Evolutionary conservation across 2,797 vertebrate genomes (phyloP).

Genomic region (Gastrophryne carolinensis): DNA sequence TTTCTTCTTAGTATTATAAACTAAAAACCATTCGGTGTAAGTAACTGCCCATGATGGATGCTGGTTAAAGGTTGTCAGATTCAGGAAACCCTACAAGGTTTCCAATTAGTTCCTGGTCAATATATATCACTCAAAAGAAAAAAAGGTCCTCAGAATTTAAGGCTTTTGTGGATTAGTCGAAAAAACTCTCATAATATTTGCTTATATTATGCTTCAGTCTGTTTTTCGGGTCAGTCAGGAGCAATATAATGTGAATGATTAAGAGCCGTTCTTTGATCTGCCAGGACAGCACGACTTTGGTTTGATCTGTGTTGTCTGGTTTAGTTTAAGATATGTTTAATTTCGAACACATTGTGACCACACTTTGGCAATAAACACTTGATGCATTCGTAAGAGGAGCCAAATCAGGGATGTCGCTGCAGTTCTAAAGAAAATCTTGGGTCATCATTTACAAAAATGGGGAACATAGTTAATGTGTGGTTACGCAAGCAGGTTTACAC

Average conservation of each 20-base stretch:
- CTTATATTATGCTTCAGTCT: not conserved
- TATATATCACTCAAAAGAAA: conserved; percentile 18
- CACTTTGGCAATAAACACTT: conserved; percentile 23
- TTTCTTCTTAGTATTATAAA: not conserved
- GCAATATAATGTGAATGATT: conserved; percentile 45
- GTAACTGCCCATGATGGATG: not conserved
- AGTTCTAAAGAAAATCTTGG: not conserved
- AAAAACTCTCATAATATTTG: conserved; percentile 29
- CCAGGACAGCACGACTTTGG: conserved; percentile 37
- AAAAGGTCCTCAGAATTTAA: not conserved
- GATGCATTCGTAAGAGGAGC: conserved; percentile 13
- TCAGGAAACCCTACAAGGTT: conserved; percentile 17
- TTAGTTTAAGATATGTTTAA: conserved; percentile 31
- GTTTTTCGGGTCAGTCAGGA: not conserved
- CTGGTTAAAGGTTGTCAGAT: conserved; percentile 33
- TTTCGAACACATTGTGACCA: conserved; percentile 23
- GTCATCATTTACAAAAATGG: too few relatives aligned
- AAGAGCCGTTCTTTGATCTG: conserved; percentile 39
- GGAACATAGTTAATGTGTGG: too few relatives aligned
- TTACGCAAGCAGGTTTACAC: too few relatives aligned
- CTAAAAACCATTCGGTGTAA: not conserved
- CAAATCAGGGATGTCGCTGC: not conserved
- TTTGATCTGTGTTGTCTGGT: conserved; percentile 33
- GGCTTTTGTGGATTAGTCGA: conserved; percentile 25
- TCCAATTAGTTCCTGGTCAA: conserved; percentile 41